Percentiles rank a stretch among this genome's conserved stretches.
Evolutionary conservation across 2,888 invertebrate species (phyloP).

Genomic region (Drosophila cognata): DNA sequence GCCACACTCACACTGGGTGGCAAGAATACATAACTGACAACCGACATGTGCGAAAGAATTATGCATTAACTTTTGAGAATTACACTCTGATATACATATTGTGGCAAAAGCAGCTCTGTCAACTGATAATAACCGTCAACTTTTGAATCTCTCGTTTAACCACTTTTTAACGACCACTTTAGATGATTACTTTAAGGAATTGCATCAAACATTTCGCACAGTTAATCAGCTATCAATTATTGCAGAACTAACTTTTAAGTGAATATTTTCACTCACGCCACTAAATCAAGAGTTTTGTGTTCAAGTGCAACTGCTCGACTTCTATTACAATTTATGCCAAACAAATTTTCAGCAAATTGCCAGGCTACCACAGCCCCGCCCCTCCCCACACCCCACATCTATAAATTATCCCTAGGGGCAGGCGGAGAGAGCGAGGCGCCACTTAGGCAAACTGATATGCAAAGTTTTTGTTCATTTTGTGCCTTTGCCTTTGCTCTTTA

Average conservation of each 20-base stretch:
- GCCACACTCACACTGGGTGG: constrained; percentile 12
- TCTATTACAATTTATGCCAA: constrained; percentile 67
- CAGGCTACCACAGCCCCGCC: constrained; percentile 2
- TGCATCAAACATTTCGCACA: neutral
- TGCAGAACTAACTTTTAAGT: neutral
- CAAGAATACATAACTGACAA: constrained; percentile 18
- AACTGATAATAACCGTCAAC: neutral
- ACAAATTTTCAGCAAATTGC: constrained; percentile 59
- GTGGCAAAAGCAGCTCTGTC: neutral
- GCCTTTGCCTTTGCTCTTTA: constrained; percentile 47
- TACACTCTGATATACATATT: no score
- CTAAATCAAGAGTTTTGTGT: constrained; percentile 46
- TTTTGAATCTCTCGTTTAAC: neutral
- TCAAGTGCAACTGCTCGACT: constrained; percentile 72
- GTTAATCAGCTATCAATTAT: neutral
- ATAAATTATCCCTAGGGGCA: neutral
- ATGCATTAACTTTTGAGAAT: neutral
- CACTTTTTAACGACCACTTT: neutral
- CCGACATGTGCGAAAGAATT: constrained; percentile 5
- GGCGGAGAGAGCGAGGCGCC: neutral
- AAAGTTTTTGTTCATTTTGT: constrained; percentile 64
- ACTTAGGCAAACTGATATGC: constrained; percentile 45
- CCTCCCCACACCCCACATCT: neutral
- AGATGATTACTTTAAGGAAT: neutral
- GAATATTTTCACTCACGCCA: neutral